These are phyloP conservation scores for Seladonia tumulorum DNA, from an alignment of 2,888 invertebrate species.

Conservation along the genomic window DNA sequence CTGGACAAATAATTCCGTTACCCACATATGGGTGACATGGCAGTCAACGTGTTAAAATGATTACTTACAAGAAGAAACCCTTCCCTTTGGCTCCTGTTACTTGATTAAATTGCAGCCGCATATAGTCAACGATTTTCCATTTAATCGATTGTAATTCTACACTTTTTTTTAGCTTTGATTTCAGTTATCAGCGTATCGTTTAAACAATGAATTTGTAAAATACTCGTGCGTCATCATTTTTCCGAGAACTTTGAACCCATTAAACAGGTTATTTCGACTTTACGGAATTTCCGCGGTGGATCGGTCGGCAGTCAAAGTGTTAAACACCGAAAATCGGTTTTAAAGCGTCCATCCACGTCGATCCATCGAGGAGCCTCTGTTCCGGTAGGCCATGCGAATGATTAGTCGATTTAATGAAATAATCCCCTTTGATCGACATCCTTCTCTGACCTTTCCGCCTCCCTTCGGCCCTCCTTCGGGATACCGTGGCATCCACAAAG, in stretches of 20 bases:
- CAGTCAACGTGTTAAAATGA: too few species aligned
- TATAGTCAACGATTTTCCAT: too few species aligned
- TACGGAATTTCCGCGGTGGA: background rate
- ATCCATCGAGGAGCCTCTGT: slow-evolving; percentile 54
- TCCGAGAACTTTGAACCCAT: background rate
- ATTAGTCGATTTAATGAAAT: slow-evolving; percentile 83
- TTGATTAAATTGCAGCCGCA: too few species aligned
- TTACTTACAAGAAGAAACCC: too few species aligned
- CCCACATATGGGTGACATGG: too few species aligned
- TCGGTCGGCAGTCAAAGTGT: background rate
- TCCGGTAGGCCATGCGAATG: slow-evolving; percentile 74
- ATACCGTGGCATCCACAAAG: slow-evolving; percentile 73
- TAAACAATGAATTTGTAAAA: too few species aligned
- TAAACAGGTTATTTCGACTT: background rate
- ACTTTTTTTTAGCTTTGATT: too few species aligned
- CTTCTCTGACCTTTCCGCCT: slow-evolving; percentile 68
- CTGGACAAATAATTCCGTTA: too few species aligned
- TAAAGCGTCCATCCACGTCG: slow-evolving; percentile 41
- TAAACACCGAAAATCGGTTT: slow-evolving; percentile 32
- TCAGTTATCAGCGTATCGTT: too few species aligned
- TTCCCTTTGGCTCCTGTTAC: too few species aligned
- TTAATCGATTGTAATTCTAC: too few species aligned
- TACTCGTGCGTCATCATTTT: background rate
- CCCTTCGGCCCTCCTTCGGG: slow-evolving; percentile 64
- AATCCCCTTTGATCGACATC: slow-evolving; percentile 82